Evolutionary conservation across 2,888 invertebrate genomes (phyloP).

Genomic region (Plebejus anna): DNA sequence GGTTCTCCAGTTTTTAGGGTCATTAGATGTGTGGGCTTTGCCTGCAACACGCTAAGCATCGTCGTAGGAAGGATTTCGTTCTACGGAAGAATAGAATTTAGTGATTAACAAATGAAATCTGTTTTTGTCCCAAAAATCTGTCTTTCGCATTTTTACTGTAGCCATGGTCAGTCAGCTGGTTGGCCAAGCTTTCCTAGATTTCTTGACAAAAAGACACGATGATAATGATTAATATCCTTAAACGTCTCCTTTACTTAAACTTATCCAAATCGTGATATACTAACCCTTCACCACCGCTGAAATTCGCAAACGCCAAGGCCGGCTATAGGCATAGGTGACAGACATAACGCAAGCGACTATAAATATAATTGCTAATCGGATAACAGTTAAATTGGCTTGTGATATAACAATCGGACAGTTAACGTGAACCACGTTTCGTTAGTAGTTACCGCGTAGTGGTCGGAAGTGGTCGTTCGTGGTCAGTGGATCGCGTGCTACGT

Average conservation of each 20-base stretch:
- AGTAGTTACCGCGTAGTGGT: constrained; percentile 61
- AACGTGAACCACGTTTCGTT: constrained; percentile 34
- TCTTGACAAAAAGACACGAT: not conserved
- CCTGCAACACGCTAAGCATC: too few relatives aligned
- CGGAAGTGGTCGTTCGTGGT: constrained; percentile 58
- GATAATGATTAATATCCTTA: too few relatives aligned
- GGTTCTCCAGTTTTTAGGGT: not conserved
- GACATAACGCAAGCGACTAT: constrained; percentile 32
- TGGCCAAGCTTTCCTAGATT: not conserved
- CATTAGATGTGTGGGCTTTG: not conserved
- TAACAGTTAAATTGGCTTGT: constrained; percentile 43
- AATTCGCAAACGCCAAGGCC: constrained; percentile 5
- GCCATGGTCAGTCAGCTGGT: too few relatives aligned
- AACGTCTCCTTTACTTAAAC: too few relatives aligned
- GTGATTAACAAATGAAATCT: too few relatives aligned
- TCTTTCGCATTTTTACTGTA: too few relatives aligned
- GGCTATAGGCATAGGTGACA: not conserved
- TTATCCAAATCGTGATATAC: not conserved
- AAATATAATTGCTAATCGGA: constrained; percentile 36
- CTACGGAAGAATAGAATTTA: too few relatives aligned
- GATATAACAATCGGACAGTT: constrained; percentile 34
- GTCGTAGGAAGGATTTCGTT: too few relatives aligned
- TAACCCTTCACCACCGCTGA: constrained; percentile 15
- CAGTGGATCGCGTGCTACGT: constrained; percentile 62
- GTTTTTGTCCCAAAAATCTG: too few relatives aligned